Percentiles rank a stretch among this genome's conserved stretches.
phyloP scores from a whole-genome alignment of 2,797 vertebrate genomes.

The Ptychobarbus kaznakovi region DNA sequence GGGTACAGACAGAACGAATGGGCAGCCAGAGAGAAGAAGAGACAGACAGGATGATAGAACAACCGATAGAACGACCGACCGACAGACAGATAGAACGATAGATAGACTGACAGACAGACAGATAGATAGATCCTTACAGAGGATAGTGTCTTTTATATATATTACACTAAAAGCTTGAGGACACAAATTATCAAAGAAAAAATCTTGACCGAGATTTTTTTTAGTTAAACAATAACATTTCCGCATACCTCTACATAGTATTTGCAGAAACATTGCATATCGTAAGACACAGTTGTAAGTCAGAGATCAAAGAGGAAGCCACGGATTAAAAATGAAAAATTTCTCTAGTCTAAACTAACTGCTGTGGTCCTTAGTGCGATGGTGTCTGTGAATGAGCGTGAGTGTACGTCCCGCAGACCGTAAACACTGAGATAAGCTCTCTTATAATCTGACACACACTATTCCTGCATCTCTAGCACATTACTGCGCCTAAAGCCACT shows the following conservation, averaged over 20 bases:
- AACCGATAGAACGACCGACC: background rate
- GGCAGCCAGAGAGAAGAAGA: rapidly evolving
- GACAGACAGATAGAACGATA: background rate
- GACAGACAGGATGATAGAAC: rapidly evolving
- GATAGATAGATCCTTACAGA: slow-evolving; percentile 21
- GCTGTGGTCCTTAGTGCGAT: background rate
- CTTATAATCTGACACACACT: slow-evolving; percentile 53
- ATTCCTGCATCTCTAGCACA: slow-evolving; percentile 49
- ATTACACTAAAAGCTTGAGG: slow-evolving; percentile 15
- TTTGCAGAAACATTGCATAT: background rate
- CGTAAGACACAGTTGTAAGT: background rate
- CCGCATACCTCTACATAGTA: background rate
- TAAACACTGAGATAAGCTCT: slow-evolving; percentile 37
- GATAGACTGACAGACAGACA: background rate
- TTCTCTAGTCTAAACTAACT: background rate
- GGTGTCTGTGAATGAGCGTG: slow-evolving; percentile 15
- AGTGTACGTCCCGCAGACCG: slow-evolving; percentile 9
- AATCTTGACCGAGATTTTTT: slow-evolving; percentile 13
- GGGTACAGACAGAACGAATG: background rate
- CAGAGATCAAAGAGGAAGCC: slow-evolving; percentile 4
- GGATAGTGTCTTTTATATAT: slow-evolving; percentile 40
- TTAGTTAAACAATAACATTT: background rate
- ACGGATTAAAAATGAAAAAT: background rate
- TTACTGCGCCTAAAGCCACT: slow-evolving; percentile 24
- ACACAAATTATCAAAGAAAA: slow-evolving; percentile 31